Evolutionary conservation across 2,113 vertebrate species (phyloP), one percentile per base, ranked within the genome.

Genomic region (Scopus umbretta): DNA sequence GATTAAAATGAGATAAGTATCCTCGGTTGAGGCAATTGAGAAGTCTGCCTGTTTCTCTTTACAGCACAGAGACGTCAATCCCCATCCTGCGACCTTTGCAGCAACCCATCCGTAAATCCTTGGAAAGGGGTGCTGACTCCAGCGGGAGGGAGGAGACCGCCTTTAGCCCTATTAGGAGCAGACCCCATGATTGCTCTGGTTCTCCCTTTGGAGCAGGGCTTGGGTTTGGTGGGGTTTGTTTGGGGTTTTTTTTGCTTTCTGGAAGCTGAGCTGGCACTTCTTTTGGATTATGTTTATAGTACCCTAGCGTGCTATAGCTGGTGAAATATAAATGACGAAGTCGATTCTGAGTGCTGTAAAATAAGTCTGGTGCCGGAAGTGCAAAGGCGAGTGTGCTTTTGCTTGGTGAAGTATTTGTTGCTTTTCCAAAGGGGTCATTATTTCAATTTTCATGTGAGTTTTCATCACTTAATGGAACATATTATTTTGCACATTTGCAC

Each of bases 281-380:
- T 90, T 91, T 96, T 94, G 80, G 92, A 81, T 96, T 94, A 94
- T 81, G 90, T 96, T 96, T 96, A 96, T 96, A 89, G 95, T 72
- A 93, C 95, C 88, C 94, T 71, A 52, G 95, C 16, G 88, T 93
- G 83, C 95, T 88, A 56, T 95, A 96, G 88, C 90, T 96, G 95
- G 92, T 94, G 95, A 95, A 97, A 96, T 96, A 96, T 79, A 97
- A 96, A 96, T 92, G 90, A 94, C 18, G 0, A 83, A 96, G 88
- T 84, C 12, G 38, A 85, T 94, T 96, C 88, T 78, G 70, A 93
- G 63, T 66, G 80, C 74, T 95, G 89, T 96, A 96, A 97, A 97
- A 76, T 91, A 95, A 87, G 86, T 73, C 84, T 85, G 58, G 62
- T 86, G 74, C 76, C 95, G 55, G 81, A 92, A 95, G 94, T 91